Conservation (phyloP, 2,797 vertebrate species). For the Glossophaga mutica region DNA sequence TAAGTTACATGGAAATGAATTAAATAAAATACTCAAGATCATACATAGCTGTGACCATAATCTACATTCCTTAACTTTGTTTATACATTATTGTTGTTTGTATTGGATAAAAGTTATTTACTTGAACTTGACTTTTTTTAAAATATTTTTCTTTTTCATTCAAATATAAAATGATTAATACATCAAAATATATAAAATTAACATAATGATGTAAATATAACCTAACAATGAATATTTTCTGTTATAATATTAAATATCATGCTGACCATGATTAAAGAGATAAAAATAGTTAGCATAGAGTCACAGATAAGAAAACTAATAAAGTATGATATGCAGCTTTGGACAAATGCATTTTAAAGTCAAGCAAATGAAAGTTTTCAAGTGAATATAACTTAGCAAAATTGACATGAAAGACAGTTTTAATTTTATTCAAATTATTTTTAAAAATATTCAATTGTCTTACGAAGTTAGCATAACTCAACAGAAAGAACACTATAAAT, state of each 20-base stretch:
- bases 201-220: not conserved
- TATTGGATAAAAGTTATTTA: not conserved
- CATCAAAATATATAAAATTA: not conserved
- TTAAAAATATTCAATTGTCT: not conserved
- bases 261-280: not conserved
- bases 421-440: not conserved
- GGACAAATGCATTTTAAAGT: not conserved
- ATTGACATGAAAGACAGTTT: not conserved
- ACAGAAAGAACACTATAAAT: not conserved
- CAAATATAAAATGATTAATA: not conserved
- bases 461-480: not conserved
- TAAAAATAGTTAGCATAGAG: not conserved
- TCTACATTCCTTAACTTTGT: not conserved
- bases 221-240: not conserved
- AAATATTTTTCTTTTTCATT: not conserved
- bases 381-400: not conserved
- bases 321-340: not conserved
- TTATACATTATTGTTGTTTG: not conserved
- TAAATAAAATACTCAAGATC: not conserved
- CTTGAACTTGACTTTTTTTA: not conserved
- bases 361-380: not conserved
- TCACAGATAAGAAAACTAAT: not conserved
- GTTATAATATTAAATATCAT: not conserved
- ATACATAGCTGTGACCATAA: not conserved
- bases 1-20: not conserved